Evolutionary conservation across 2,888 invertebrate species (phyloP).

Genomic region (Nematopogon swammerdamellus): DNA sequence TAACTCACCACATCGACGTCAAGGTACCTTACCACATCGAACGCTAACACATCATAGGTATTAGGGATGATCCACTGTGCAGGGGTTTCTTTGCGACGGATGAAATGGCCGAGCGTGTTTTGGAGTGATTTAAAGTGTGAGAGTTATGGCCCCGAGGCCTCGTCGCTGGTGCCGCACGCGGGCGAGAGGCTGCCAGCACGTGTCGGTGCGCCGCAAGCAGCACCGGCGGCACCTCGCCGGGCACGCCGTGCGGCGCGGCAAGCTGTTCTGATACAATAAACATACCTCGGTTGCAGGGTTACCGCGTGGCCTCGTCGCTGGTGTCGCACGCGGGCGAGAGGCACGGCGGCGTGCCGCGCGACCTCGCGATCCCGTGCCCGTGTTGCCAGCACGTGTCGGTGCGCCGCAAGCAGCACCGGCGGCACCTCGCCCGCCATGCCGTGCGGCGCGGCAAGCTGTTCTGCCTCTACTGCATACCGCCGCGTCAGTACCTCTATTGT

Average conservation of each 20-base stretch:
- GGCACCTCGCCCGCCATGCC: slow-evolving; percentile 34
- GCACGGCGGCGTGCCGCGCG: slow-evolving; percentile 30
- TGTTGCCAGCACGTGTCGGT: slow-evolving; percentile 46
- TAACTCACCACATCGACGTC: too few relatives aligned
- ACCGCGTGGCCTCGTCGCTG: slow-evolving; percentile 37
- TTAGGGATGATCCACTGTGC: too few relatives aligned
- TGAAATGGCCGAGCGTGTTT: too few relatives aligned
- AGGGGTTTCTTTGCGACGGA: too few relatives aligned
- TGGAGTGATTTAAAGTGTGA: too few relatives aligned
- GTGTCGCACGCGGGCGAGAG: slow-evolving; percentile 32
- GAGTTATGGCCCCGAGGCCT: too few relatives aligned
- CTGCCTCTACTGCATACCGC: slow-evolving; percentile 37
- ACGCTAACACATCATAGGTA: too few relatives aligned
- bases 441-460: slow-evolving; percentile 32
- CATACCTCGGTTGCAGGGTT: slow-evolving; percentile 32
- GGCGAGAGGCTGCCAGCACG: slow-evolving; percentile 40
- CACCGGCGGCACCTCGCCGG: slow-evolving; percentile 39
- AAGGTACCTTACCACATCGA: too few relatives aligned
- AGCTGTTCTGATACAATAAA: slow-evolving; percentile 50
- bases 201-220: slow-evolving; percentile 34
- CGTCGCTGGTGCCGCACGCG: slow-evolving; percentile 32
- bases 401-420: slow-evolving; percentile 37
- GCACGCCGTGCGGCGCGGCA: slow-evolving; percentile 27
- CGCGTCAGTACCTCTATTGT: slow-evolving; percentile 20
- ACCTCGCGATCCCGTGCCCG: slow-evolving; percentile 35